Conservation (phyloP, 2,888 invertebrate species). For the Pelosia muscerda region DNA sequence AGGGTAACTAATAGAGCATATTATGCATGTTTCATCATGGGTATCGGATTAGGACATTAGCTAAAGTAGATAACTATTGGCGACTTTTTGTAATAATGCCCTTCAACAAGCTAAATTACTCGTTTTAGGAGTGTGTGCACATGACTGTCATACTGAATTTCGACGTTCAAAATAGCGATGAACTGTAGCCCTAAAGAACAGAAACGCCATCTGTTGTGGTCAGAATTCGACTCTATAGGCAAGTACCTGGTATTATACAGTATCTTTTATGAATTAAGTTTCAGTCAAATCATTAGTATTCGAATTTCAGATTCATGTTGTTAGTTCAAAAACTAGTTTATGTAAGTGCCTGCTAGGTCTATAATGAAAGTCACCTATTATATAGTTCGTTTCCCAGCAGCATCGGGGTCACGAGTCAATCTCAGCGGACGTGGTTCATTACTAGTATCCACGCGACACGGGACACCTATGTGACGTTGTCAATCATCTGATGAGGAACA, state of each 20-base stretch:
- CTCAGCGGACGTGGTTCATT: constrained; percentile 8
- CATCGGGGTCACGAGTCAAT: constrained; percentile 1
- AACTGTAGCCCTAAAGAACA: no score
- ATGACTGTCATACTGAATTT: no score
- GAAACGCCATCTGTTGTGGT: no score
- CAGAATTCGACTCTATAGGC: no score
- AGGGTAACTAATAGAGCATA: neutral
- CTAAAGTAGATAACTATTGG: no score
- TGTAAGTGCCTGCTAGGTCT: neutral
- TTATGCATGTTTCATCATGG: neutral
- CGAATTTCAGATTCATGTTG: neutral
- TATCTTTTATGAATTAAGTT: neutral
- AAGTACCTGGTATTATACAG: no score
- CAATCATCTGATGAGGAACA: constrained; percentile 3
- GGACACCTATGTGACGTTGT: constrained; percentile 11
- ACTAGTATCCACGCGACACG: constrained; percentile 10
- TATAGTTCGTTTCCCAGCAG: neutral
- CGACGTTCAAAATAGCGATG: no score
- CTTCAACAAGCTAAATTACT: no score
- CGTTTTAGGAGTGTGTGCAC: no score
- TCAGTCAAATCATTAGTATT: neutral
- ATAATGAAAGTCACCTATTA: neutral
- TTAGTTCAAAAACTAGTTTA: neutral
- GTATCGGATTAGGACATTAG: neutral
- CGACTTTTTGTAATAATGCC: neutral